These are phyloP conservation scores for Porites australiensis DNA, from an alignment of 64 coral and sea anemone species.

Conservation along the genomic window DNA sequence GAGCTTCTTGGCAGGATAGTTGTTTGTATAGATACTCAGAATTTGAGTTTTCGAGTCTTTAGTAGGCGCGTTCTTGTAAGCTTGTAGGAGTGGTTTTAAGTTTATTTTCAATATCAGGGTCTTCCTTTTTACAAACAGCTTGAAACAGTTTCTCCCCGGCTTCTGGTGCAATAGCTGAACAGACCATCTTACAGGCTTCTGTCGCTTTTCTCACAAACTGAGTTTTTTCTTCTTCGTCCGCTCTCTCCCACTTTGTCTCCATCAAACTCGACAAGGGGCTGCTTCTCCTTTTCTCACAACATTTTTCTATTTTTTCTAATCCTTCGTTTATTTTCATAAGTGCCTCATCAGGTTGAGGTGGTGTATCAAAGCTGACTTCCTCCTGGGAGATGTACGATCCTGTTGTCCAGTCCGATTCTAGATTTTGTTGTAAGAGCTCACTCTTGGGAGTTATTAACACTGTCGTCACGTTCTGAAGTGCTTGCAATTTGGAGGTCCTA, in stretches of 20 bases:
- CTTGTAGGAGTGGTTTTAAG: constrained; percentile 28
- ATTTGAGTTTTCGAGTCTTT: constrained; percentile 57
- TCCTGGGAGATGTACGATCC: background rate
- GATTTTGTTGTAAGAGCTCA: background rate
- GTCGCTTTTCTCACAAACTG: constrained; percentile 46
- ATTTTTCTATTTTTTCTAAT: background rate
- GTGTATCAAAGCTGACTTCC: background rate
- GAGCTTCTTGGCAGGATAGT: constrained; percentile 43
- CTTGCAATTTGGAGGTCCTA: constrained; percentile 36
- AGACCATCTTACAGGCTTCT: constrained; percentile 60
- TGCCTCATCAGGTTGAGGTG: background rate
- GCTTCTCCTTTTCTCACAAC: background rate
- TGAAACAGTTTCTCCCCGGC: constrained; percentile 46
- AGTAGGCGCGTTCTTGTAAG: constrained; percentile 24
- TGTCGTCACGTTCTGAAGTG: constrained; percentile 15
- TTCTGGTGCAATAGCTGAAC: constrained; percentile 43
- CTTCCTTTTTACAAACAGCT: constrained; percentile 17
- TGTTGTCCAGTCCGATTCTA: constrained; percentile 13
- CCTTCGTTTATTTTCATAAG: constrained; percentile 6
- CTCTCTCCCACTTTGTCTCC: constrained; percentile 1
- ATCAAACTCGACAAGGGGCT: background rate
- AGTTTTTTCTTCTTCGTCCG: background rate
- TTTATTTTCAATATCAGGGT: constrained; percentile 1
- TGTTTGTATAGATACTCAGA: constrained; percentile 52
- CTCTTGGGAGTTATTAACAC: background rate